Evolutionary conservation across 2,797 vertebrate species (phyloP).

Genomic region (Coregonus sp.): DNA sequence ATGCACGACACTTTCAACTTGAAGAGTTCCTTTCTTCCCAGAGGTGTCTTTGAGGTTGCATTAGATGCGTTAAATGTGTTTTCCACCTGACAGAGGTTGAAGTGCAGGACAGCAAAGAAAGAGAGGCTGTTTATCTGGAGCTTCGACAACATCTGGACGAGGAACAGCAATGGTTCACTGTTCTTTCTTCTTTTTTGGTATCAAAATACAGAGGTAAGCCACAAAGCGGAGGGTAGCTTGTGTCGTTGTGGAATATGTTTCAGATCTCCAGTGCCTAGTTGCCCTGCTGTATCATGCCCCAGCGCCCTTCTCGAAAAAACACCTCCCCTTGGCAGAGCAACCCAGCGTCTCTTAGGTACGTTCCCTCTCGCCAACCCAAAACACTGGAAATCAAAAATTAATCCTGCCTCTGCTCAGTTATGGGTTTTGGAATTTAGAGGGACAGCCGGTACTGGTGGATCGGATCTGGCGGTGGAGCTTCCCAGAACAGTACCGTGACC

Average conservation of each 20-base stretch:
- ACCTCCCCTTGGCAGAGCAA: background rate
- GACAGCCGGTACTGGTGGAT: background rate
- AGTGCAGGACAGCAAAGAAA: constrained; percentile 10
- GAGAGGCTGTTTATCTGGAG: constrained; percentile 5
- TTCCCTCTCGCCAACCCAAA: background rate
- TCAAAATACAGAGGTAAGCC: background rate
- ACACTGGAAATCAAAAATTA: background rate
- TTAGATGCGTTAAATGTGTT: constrained; percentile 55
- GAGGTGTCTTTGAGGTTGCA: constrained; percentile 45
- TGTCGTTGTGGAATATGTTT: background rate
- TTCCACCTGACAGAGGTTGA: constrained; percentile 22
- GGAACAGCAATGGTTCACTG: background rate
- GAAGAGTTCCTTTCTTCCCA: constrained; percentile 48
- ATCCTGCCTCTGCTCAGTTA: background rate
- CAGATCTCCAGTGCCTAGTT: background rate
- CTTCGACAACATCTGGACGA: background rate
- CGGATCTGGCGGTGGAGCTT: background rate
- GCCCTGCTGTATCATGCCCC: background rate
- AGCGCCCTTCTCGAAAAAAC: background rate
- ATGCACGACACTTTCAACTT: constrained; percentile 49
- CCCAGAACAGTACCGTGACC: no score
- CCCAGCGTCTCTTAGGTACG: background rate
- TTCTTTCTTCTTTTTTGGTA: background rate
- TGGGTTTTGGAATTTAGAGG: background rate
- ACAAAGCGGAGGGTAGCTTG: background rate